Base-by-base conservation (phyloP, 2,797 vertebrate species). In the Danio tinwini region DNA sequence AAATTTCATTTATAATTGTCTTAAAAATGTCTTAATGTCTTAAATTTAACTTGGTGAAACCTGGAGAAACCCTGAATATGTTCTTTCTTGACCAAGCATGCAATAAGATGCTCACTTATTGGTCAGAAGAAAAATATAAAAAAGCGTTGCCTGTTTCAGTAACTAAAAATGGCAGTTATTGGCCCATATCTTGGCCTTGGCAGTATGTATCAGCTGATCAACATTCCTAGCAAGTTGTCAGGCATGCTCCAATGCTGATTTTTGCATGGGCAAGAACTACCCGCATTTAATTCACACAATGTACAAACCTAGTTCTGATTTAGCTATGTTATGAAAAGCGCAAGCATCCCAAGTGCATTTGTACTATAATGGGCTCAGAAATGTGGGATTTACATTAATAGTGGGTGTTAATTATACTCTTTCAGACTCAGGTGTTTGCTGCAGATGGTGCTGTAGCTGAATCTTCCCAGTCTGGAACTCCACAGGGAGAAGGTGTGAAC, bases 401-500 rank as follows among this genome's bases (percentile, higher is more conserved):
- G 29, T 63, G 14, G 21, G 63, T 74, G 64, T 58, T 55, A 58
- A 70, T 83, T 21, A 0, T 64, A 16, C 67, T 62, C 84, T 77
- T n/a, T 50, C 87, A 98, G 97, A 91, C 95, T 88, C 96, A 96
- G 86, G 97, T 98, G 70, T 98, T 98, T 90, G 93, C 95, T 82
- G 94, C 96, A 64, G 97, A 98, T 89, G 95, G 96, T 81, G 88
- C 91, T 49, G 92, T 96, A 13, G 90, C 95, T 8, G 96, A 98
- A 84, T 94, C 95, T 6, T 95, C 95, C 2, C 93, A 96, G 81
- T 94, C 96, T 84, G 96, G 95, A 50, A 94, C 95, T 16, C 94
- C 97, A 64, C 97, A 98, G 91, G 97, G 94, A 88, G 97, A 98
- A 86, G 96, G 96, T 98, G 84, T 90, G 84, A 69, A 74, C 14